Evolutionary conservation across 2,113 vertebrate genomes (phyloP).

Genomic region (Anthoscopus minutus): DNA sequence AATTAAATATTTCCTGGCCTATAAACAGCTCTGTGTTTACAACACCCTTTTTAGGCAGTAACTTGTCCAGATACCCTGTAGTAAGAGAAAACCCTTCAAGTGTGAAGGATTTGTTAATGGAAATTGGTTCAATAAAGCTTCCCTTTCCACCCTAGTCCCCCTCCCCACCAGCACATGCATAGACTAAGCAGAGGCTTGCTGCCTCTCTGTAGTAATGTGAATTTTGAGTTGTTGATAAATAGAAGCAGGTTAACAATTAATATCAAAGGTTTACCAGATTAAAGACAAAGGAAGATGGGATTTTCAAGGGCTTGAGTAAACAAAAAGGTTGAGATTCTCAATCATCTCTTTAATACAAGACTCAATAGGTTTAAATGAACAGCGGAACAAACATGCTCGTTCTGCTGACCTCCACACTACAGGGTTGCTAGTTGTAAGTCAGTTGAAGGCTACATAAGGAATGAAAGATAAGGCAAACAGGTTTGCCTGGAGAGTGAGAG

Average conservation of each 20-base stretch:
- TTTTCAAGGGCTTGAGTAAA: constrained; percentile 61
- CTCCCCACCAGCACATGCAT: neutral
- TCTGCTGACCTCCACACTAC: neutral
- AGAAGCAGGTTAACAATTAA: constrained; percentile 57
- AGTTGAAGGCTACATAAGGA: neutral
- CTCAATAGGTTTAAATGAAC: constrained; percentile 47
- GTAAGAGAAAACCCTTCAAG: constrained; percentile 40
- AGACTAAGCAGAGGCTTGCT: neutral
- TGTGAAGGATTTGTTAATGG: constrained; percentile 29
- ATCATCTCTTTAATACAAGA: constrained; percentile 59
- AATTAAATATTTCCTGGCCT: constrained; percentile 25
- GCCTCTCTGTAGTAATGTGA: neutral
- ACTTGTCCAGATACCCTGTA: constrained; percentile 1
- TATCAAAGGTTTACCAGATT: constrained; percentile 59
- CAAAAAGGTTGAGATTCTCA: constrained; percentile 47
- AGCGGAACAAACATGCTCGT: neutral
- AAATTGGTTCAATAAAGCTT: constrained; percentile 7
- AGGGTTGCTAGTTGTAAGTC: neutral
- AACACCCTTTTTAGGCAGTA: neutral
- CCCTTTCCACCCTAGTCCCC: neutral
- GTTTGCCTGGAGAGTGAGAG: constrained; percentile 7
- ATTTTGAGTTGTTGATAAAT: constrained; percentile 45
- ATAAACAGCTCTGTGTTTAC: constrained; percentile 12
- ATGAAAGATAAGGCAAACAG: constrained; percentile 30
- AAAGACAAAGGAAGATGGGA: constrained; percentile 58